phyloP scores from a whole-genome alignment of 2,888 invertebrate genomes.

The Thalpophila matura region DNA sequence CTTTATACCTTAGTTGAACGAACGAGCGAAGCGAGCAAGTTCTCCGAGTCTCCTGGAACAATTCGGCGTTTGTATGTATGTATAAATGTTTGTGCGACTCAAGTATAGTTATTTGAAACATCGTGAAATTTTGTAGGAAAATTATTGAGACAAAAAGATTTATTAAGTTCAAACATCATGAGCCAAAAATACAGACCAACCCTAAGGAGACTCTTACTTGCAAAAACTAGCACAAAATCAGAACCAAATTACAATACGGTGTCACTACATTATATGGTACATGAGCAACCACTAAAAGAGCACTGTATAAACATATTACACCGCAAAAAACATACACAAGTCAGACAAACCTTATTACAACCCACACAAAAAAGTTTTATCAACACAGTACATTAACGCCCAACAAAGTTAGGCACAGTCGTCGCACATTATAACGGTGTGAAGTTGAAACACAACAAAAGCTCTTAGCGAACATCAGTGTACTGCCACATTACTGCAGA shows the following conservation, averaged over 20 bases:
- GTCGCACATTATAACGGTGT: constrained; percentile 15
- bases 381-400: not conserved
- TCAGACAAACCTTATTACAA: constrained; percentile 6
- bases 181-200: too few species aligned
- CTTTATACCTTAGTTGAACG: not conserved
- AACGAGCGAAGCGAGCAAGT: too few species aligned
- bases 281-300: too few species aligned
- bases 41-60: too few species aligned
- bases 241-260: not conserved
- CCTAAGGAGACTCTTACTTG: too few species aligned
- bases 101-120: too few species aligned
- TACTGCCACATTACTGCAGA: constrained; percentile 16
- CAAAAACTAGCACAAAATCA: not conserved
- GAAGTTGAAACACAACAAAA: constrained; percentile 26
- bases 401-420: not conserved
- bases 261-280: too few species aligned
- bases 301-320: not conserved
- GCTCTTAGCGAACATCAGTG: constrained; percentile 22
- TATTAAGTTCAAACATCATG: too few species aligned
- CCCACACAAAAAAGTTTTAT: constrained; percentile 4
- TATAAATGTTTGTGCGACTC: too few species aligned
- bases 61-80: too few species aligned
- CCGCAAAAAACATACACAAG: not conserved
- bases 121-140: too few species aligned
- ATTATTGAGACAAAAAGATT: too few species aligned